Conservation (phyloP, 2,797 vertebrate genomes). For the Acanthis flammea region DNA sequence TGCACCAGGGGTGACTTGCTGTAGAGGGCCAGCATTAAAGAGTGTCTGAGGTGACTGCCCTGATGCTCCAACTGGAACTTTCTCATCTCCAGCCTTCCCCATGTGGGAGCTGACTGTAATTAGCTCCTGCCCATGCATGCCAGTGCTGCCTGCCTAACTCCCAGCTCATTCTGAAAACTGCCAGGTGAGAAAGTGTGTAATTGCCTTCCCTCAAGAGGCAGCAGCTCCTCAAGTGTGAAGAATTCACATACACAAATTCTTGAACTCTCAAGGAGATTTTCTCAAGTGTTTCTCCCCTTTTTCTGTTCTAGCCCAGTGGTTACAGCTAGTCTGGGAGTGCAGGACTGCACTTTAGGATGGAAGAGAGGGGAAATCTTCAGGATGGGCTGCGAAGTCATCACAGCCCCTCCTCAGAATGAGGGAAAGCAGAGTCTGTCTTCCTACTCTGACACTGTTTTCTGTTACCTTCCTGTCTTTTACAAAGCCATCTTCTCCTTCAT, state of each 20-base stretch:
- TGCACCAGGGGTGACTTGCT: neutral
- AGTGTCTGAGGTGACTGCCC: neutral
- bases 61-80: neutral
- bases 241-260: neutral
- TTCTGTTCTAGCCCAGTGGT: neutral
- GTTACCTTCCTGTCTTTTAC: neutral
- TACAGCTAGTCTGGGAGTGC: neutral
- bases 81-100: neutral
- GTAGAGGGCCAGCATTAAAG: neutral
- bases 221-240: neutral
- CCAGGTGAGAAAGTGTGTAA: neutral
- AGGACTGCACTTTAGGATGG: neutral
- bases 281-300: neutral
- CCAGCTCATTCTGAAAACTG: neutral
- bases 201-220: neutral
- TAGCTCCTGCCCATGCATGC: neutral
- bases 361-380: neutral
- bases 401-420: neutral
- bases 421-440: neutral
- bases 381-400: neutral
- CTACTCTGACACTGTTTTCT: fast-evolving
- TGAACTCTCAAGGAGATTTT: neutral
- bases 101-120: neutral
- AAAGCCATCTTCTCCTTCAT: neutral
- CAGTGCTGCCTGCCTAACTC: neutral